Evolutionary conservation across 2,888 invertebrate species (phyloP).

Genomic region (Dasypolia templi): DNA sequence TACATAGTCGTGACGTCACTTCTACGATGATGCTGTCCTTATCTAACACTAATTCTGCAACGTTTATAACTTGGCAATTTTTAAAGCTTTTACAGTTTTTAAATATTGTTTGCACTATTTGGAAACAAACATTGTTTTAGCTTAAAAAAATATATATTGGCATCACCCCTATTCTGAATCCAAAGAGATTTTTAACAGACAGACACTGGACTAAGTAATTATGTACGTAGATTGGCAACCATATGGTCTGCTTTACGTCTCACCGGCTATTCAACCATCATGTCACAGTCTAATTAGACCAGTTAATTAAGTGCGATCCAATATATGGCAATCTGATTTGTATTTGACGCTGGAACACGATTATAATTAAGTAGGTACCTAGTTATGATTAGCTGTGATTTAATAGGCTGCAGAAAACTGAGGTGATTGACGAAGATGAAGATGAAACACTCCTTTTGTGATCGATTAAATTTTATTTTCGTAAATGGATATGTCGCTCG

Average conservation of each 20-base stretch:
- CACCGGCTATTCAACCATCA: constrained; percentile 64
- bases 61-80: no score
- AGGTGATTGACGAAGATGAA: background rate
- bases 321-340: constrained; percentile 58
- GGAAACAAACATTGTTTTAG: no score
- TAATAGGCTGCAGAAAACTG: constrained; percentile 14
- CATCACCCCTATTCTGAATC: no score
- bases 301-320: constrained; percentile 74
- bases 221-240: background rate
- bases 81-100: no score
- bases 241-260: constrained; percentile 43
- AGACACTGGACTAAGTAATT: background rate
- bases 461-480: background rate
- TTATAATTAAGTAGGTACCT: constrained; percentile 46
- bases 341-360: constrained; percentile 35
- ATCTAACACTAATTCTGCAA: no score
- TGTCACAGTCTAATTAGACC: constrained; percentile 76
- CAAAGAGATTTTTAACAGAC: no score
- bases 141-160: no score
- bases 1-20: no score
- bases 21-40: no score
- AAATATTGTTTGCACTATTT: no score
- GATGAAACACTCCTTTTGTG: background rate
- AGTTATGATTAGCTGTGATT: constrained; percentile 51
- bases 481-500: no score